Evolutionary conservation across 2,888 invertebrate genomes (phyloP).

Genomic region (Adineta ricciae): DNA sequence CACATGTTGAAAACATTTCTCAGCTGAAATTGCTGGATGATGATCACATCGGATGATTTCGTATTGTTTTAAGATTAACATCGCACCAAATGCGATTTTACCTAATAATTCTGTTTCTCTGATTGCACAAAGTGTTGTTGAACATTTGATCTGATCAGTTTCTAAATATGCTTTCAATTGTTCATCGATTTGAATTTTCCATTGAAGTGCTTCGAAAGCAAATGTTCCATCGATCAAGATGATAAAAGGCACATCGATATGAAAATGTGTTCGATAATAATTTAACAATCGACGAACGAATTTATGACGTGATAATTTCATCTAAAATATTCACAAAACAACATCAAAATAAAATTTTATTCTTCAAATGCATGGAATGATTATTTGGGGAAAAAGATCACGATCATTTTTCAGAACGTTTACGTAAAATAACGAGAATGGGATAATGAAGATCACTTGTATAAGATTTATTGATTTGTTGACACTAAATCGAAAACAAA

Average conservation of each 20-base stretch:
- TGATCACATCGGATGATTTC: slow-evolving; percentile 75
- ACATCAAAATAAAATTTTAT: too few species aligned
- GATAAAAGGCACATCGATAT: slow-evolving; percentile 61
- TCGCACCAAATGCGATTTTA: slow-evolving; percentile 65
- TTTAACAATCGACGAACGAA: not conserved
- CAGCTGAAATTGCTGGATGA: slow-evolving; percentile 63
- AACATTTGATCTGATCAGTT: slow-evolving; percentile 59
- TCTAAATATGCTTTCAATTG: slow-evolving; percentile 80
- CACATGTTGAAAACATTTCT: slow-evolving; percentile 67
- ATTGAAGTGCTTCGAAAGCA: slow-evolving; percentile 76
- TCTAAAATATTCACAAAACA: not conserved
- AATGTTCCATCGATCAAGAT: slow-evolving; percentile 88
- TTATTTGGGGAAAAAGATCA: not conserved
- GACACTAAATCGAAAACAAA: not conserved
- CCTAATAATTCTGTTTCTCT: slow-evolving; percentile 74
- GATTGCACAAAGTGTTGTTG: slow-evolving; percentile 81
- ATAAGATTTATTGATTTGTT: not conserved
- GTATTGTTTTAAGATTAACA: slow-evolving; percentile 72
- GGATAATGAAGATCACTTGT: slow-evolving; percentile 8
- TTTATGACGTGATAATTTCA: slow-evolving; percentile 11
- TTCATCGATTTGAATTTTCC: slow-evolving; percentile 77
- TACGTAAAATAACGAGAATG: not conserved
- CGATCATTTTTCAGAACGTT: not conserved
- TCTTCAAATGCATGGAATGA: not conserved
- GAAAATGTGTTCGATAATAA: not conserved